Base-by-base conservation (phyloP, 2,888 invertebrate genomes). In the Acronicta leporina region DNA sequence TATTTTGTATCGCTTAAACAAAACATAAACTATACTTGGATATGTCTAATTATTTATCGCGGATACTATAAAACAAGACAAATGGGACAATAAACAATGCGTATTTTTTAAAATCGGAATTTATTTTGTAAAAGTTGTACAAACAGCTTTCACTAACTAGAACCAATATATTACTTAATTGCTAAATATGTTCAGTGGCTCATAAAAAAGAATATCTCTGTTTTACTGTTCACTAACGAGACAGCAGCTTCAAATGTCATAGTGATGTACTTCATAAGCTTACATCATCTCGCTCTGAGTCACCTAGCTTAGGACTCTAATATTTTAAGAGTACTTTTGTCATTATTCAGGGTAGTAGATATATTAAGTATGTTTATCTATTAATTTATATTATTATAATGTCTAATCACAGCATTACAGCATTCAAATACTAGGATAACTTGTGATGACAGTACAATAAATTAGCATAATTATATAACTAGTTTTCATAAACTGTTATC, bases 141-240 rank as follows among this genome's bases (percentile, higher is more conserved):
- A 56, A 58, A 52, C 77, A 58, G 67, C 79, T 77, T 77, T 77
- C 79, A 74, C 77, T 73, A 55, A 75, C 51, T 73, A 74, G 64
- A 69, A 74, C 63, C 66, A 68, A 79, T 73, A 68, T 76, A 56
- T 68, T 71, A 74, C 47, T 68, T 77, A 76, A 77, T 76, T 71
- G 68, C 68, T 76, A 58, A 77, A 79, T 73, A 73, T 76, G 65
- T 76, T 68, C 71, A 68, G 77, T 62, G 53, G 64, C 59, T 72
- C 79, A 71, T 79, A 79, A 76, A 65, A 68, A 64, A 65, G 13
- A 55, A 69, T 68, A 70, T 66, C 45, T 75, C 48, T 56, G 55
- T 74, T 53, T 79, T 76, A 82, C 74, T 75, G 75, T 69, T 69
- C 52, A 66, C 81, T 85, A 85, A 85, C 76, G 80, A 83, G 82